A percentile compares a stretch with the other conserved stretches of the same genome.
These are phyloP conservation scores for Brenthis hecate DNA, from an alignment of 2,888 invertebrate genomes.

Conservation along the genomic window DNA sequence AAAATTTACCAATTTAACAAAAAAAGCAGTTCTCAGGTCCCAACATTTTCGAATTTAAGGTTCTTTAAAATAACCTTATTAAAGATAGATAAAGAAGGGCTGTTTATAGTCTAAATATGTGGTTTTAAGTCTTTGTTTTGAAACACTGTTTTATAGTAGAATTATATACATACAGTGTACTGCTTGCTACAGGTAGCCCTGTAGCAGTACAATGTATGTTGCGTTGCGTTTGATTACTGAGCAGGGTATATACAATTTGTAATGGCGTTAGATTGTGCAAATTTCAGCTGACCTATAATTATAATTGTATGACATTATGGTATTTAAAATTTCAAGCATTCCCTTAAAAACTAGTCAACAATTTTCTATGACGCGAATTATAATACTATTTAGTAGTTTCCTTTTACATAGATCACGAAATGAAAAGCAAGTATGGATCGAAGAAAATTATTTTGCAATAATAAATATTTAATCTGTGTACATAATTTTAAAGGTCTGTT, in stretches of 20 bases:
- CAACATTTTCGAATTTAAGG: too few species aligned
- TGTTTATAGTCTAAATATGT: too few species aligned
- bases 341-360: conserved; percentile 38
- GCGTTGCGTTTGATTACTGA: too few species aligned
- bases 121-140: too few species aligned
- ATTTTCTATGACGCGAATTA: background rate
- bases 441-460: conserved; percentile 8
- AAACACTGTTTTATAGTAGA: too few species aligned
- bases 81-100: too few species aligned
- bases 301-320: background rate
- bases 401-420: background rate
- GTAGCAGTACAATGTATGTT: too few species aligned
- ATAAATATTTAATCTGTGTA: background rate
- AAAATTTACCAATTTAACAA: background rate
- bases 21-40: background rate
- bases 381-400: background rate
- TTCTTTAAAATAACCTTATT: too few species aligned
- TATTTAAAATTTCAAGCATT: conserved; percentile 15
- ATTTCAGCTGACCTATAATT: background rate
- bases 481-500: background rate
- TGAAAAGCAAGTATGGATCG: background rate
- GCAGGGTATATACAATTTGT: too few species aligned
- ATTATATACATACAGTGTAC: too few species aligned
- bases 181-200: too few species aligned
- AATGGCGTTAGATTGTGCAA: too few species aligned